Evolutionary conservation across 37 sponge, comb jelly and placozoan genomes (phyloP), one percentile per base, ranked within the genome.

Genomic region (Halichondria panicea): DNA sequence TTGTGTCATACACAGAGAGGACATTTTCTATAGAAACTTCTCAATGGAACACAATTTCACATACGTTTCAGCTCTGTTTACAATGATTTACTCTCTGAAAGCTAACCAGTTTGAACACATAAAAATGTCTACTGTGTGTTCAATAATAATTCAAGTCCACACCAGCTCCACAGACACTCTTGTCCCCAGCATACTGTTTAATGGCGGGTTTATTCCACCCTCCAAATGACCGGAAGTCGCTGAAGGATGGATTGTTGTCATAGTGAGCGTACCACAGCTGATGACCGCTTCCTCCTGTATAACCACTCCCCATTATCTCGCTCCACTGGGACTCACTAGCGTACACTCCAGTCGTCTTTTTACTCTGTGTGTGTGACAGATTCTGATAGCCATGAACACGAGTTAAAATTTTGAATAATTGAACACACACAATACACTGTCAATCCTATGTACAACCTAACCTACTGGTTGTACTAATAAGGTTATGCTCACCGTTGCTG

Each of bases 231-330:
- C 2, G 1, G 55, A 93, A 93, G 67, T 93, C 93, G 53, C 76
- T 78, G 61, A 93, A 93, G 0, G 89, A 88, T 2, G 89, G 81
- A 71, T 80, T 80, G 65, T 57, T 43, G 48, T 93, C 93, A 73
- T 93, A 93, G 74, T 88, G 86, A 32, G 89, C 72, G 61, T 93
- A 93, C 94, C 94, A 94, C 12, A 94, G 81, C 43, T 76, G 89
- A 21, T 72, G 77, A 1, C 74, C 30, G 37, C 63, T 68, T 1
- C 94, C 91, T 58, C 85, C 90, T 33, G 81, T 82, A 64, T 85
- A 89, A 31, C 63, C 57, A 41, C 33, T 13, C 9, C 94, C 94
- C 90, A 94, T 89, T 4, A 94, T 94, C 13, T 45, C 13, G 46
- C 67, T 54, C 94, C 94, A 94, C 83, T 94, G 94, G 7, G 62